Conservation (phyloP, 64 coral and sea anemone genomes). For the Hydrozoanthus tunicans region DNA sequence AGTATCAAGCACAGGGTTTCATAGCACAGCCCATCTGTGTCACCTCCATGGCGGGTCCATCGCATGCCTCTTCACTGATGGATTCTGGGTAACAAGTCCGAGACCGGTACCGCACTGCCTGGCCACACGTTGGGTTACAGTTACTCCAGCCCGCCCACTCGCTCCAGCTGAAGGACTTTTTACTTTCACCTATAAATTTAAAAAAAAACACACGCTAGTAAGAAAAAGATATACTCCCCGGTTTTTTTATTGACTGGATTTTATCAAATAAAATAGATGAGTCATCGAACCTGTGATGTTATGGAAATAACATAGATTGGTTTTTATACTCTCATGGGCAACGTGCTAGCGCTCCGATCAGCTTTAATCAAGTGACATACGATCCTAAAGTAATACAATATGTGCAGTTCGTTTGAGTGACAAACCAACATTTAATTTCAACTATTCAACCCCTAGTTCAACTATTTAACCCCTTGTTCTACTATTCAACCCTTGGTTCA, state of each 20-base stretch:
- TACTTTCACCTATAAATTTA: background rate
- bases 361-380: slow-evolving; percentile 15
- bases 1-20: background rate
- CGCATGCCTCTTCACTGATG: slow-evolving; percentile 37
- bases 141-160: slow-evolving; percentile 15
- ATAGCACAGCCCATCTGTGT: slow-evolving; percentile 10
- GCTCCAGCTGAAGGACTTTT: slow-evolving; percentile 49
- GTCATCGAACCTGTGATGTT: background rate
- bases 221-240: no score
- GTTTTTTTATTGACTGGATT: no score
- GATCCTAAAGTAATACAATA: background rate
- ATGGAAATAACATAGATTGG: background rate
- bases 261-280: no score
- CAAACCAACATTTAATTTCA: background rate
- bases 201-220: no score
- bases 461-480: no score
- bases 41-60: slow-evolving; percentile 32
- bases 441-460: no score
- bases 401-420: background rate
- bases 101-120: slow-evolving; percentile 8
- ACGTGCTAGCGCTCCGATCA: background rate
- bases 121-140: slow-evolving; percentile 4
- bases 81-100: slow-evolving; percentile 41
- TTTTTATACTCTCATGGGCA: background rate
- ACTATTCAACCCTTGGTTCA: no score